Evolutionary conservation across 2,888 invertebrate species (phyloP).

Genomic region (Actias luna): DNA sequence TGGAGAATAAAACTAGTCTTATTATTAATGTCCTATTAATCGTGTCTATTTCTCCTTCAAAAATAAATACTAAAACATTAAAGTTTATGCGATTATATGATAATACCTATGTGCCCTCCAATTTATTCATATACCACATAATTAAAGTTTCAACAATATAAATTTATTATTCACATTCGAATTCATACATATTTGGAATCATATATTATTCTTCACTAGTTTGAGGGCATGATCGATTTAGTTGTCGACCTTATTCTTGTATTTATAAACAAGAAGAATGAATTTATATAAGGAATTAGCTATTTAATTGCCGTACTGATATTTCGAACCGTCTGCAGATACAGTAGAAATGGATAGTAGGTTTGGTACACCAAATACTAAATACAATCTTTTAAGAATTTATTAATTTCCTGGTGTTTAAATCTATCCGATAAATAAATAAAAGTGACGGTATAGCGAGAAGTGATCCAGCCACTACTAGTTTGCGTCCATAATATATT

Average conservation of each 20-base stretch:
- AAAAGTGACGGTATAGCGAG: not conserved
- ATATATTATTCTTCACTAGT: slow-evolving; percentile 9
- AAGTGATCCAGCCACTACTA: not conserved
- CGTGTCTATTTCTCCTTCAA: too few relatives aligned
- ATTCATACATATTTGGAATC: slow-evolving; percentile 1
- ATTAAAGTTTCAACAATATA: slow-evolving; percentile 3
- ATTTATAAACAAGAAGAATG: not conserved
- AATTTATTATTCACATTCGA: slow-evolving; percentile 3
- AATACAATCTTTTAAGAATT: too few relatives aligned
- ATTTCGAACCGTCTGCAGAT: slow-evolving; percentile 6
- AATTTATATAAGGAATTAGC: not conserved
- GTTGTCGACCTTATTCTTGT: slow-evolving; percentile 15
- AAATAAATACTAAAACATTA: too few relatives aligned
- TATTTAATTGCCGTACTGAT: not conserved
- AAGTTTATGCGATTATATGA: not conserved
- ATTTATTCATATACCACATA: not conserved
- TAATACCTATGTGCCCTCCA: not conserved
- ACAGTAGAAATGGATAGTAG: too few relatives aligned
- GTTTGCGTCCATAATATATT: not conserved
- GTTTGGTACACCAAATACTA: too few relatives aligned
- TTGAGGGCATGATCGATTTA: slow-evolving; percentile 15
- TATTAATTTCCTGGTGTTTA: not conserved
- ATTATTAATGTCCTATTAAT: too few relatives aligned
- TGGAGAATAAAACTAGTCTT: too few relatives aligned
- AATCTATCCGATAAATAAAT: not conserved